Conservation (phyloP, 2,113 vertebrate genomes). For the Antechinus flavipes region DNA sequence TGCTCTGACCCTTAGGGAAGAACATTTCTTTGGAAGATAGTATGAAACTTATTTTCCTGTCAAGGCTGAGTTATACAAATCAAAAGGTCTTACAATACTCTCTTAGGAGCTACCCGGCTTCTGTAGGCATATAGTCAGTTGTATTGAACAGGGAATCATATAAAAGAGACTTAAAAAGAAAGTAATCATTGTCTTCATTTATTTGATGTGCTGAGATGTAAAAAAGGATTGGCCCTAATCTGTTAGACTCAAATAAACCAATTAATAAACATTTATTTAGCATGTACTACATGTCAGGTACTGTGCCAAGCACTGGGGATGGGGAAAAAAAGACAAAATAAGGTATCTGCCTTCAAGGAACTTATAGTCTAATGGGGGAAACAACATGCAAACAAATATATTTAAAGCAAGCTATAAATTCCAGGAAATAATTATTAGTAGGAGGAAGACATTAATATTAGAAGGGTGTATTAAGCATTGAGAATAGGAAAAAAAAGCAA, state of each 20-base stretch:
- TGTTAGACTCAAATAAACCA: background rate
- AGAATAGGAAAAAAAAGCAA: background rate
- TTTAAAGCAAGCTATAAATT: background rate
- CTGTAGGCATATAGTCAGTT: background rate
- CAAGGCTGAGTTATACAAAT: background rate
- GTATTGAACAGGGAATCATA: background rate
- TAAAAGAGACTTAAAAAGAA: background rate
- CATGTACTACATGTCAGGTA: background rate
- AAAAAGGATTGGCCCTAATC: background rate
- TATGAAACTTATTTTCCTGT: background rate
- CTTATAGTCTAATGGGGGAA: background rate
- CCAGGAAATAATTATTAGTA: background rate
- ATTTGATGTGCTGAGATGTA: background rate
- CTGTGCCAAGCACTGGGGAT: background rate
- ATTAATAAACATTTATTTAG: background rate
- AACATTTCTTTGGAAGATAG: background rate
- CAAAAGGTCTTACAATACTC: background rate
- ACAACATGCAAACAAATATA: background rate
- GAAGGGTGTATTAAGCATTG: too few relatives aligned
- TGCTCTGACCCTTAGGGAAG: background rate
- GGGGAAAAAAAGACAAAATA: background rate
- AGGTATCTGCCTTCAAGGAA: background rate
- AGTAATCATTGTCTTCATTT: background rate
- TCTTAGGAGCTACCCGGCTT: background rate
- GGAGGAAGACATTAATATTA: background rate